phyloP scores from a whole-genome alignment of 30 jellyfish, hydroid and myxozoan species.

The Cassiopea andromeda region DNA sequence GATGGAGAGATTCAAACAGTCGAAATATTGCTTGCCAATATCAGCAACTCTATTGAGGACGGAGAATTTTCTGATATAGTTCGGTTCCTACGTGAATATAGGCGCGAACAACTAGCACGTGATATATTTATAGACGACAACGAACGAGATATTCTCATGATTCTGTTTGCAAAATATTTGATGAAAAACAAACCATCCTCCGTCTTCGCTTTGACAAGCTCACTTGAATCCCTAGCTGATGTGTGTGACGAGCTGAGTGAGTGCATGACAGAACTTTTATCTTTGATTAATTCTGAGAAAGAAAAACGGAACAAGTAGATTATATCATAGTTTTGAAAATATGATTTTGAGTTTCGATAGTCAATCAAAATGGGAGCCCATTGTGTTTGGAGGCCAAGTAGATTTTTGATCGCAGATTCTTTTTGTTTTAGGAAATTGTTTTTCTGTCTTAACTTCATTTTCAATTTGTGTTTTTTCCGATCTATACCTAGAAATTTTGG shows the following conservation, averaged over 20 bases:
- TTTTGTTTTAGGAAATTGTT: too few relatives aligned
- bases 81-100: slow-evolving; percentile 58
- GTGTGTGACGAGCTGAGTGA: slow-evolving; percentile 91
- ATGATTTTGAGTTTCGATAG: too few relatives aligned
- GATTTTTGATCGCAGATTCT: too few relatives aligned
- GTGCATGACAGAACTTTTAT: slow-evolving; percentile 84
- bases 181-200: slow-evolving; percentile 71
- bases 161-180: slow-evolving; percentile 74
- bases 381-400: too few relatives aligned
- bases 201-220: slow-evolving; percentile 78
- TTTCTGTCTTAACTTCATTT: too few relatives aligned
- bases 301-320: slow-evolving; percentile 4
- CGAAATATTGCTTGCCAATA: slow-evolving; percentile 49
- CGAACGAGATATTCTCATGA: slow-evolving; percentile 73
- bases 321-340: background rate
- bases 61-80: slow-evolving; percentile 79
- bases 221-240: slow-evolving; percentile 63
- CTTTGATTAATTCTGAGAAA: slow-evolving; percentile 59
- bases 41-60: slow-evolving; percentile 53
- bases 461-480: too few relatives aligned
- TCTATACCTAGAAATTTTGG: too few relatives aligned
- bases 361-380: too few relatives aligned
- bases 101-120: slow-evolving; percentile 35
- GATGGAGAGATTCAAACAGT: slow-evolving; percentile 21
- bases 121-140: slow-evolving; percentile 41